phyloP scores from a whole-genome alignment of 2,888 invertebrate genomes.

The Therioaphis trifolii region DNA sequence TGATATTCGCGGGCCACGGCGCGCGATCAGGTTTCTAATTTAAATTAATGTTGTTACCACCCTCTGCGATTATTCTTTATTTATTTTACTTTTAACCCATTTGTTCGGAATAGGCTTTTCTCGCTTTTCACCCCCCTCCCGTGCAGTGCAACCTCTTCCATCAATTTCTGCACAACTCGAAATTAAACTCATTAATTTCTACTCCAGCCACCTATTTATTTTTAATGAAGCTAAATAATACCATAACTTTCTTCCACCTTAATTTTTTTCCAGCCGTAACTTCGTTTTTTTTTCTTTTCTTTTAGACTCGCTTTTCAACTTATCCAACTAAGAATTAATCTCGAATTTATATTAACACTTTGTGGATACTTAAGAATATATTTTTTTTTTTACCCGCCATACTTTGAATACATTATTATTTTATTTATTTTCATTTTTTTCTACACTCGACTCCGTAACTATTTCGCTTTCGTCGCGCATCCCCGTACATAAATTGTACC shows the following conservation, averaged over 20 bases:
- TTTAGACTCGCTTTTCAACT: too few species aligned
- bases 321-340: background rate
- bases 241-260: constrained; percentile 10
- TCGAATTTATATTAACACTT: background rate
- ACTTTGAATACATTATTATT: too few species aligned
- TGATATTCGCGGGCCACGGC: background rate
- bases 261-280: background rate
- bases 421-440: too few species aligned
- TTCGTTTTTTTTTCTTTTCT: too few species aligned
- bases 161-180: constrained; percentile 9
- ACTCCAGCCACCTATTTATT: constrained; percentile 27
- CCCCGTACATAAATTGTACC: too few species aligned
- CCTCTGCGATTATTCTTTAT: constrained; percentile 41
- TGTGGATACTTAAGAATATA: background rate
- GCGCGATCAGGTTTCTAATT: constrained; percentile 29
- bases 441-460: too few species aligned
- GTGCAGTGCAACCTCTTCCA: background rate
- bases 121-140: background rate
- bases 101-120: constrained; percentile 12
- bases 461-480: too few species aligned
- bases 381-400: too few species aligned
- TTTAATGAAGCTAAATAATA: constrained; percentile 42
- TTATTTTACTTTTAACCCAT: constrained; percentile 44
- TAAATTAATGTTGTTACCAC: constrained; percentile 46
- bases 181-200: constrained; percentile 43